Conservation (phyloP, 2,888 invertebrate species). For the Drosophila villosipedis region DNA sequence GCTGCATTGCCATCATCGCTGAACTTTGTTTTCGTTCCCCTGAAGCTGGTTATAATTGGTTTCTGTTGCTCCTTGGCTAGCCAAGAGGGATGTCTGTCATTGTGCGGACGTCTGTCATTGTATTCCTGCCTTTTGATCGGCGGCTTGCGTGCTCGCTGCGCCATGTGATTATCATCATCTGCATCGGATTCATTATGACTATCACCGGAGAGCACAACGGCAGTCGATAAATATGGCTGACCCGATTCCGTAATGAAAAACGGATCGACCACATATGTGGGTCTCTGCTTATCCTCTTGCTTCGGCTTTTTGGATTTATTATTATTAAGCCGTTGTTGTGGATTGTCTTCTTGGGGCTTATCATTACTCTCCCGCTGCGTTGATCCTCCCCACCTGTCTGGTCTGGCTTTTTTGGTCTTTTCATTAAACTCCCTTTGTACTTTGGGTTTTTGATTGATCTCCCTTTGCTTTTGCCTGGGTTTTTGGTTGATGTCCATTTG, state of each 20-base stretch:
- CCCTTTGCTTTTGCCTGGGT: not conserved
- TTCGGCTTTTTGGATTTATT: not conserved
- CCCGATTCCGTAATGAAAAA: slow-evolving; percentile 84
- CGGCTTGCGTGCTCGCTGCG: slow-evolving; percentile 9
- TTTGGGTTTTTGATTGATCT: not conserved
- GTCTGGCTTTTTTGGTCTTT: not conserved
- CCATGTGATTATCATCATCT: slow-evolving; percentile 21
- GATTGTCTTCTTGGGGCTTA: not conserved
- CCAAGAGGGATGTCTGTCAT: slow-evolving; percentile 83
- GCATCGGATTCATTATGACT: slow-evolving; percentile 46
- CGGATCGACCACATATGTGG: slow-evolving; percentile 77
- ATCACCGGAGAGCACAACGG: slow-evolving; percentile 65
- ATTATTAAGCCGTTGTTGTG: not conserved
- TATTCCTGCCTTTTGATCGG: not conserved
- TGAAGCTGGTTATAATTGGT: slow-evolving; percentile 73
- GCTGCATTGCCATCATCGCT: slow-evolving; percentile 59
- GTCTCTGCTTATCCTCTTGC: slow-evolving; percentile 31
- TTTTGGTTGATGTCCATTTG: not conserved
- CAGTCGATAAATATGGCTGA: slow-evolving; percentile 82
- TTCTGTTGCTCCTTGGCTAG: slow-evolving; percentile 82
- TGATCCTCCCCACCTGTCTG: not conserved
- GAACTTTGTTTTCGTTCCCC: slow-evolving; percentile 83
- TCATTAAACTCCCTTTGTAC: not conserved
- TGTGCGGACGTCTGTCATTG: not conserved
- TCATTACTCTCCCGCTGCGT: not conserved